phyloP scores from a whole-genome alignment of 1,140 invertebrate genomes.

The Marisa cornuarietis region DNA sequence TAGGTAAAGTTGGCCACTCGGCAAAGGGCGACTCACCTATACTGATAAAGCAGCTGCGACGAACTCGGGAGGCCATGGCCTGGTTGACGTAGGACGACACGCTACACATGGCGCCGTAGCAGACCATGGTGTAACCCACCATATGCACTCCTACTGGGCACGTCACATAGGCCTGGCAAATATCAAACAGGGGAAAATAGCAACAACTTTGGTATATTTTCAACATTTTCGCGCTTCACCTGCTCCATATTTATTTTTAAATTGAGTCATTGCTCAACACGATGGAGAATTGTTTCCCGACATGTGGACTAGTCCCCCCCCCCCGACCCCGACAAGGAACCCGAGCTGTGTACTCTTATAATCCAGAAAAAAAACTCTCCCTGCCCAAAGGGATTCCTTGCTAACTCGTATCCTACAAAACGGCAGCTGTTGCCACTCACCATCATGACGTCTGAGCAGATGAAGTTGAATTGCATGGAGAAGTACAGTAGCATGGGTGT shows the following conservation, averaged over 20 bases:
- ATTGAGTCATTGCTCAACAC: no score
- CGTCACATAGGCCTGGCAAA: slow-evolving; percentile 57
- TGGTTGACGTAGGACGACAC: slow-evolving; percentile 42
- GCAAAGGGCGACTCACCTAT: slow-evolving; percentile 36
- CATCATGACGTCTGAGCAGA: slow-evolving; percentile 49
- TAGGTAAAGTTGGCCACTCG: background rate
- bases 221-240: no score
- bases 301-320: no score
- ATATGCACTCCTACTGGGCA: slow-evolving; percentile 56
- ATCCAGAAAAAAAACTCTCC: no score
- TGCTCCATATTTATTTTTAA: no score
- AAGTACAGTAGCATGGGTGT: slow-evolving; percentile 41
- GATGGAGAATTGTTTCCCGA: no score
- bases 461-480: slow-evolving; percentile 45
- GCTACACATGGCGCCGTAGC: slow-evolving; percentile 42
- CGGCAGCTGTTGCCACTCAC: slow-evolving; percentile 22
- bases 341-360: no score
- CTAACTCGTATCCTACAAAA: no score
- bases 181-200: background rate
- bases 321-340: no score
- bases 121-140: slow-evolving; percentile 59
- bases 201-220: no score
- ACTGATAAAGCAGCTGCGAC: slow-evolving; percentile 34
- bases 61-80: slow-evolving; percentile 33
- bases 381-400: no score